phyloP scores from a whole-genome alignment of 1,140 invertebrate species.

The Asobara japonica region DNA sequence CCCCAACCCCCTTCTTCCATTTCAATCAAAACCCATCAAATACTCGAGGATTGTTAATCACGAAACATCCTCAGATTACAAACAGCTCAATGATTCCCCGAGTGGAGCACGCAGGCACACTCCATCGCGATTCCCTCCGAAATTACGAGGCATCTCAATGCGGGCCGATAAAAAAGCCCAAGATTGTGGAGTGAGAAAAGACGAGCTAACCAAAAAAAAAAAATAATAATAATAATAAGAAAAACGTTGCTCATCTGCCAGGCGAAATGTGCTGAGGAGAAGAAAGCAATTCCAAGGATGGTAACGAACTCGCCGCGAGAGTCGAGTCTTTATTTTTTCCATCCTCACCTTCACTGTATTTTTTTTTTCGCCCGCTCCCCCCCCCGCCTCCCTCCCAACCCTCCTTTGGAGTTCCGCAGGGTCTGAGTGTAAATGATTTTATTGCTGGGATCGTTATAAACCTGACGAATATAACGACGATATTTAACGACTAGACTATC shows the following conservation, averaged over 20 bases:
- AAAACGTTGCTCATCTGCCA: conserved; percentile 9
- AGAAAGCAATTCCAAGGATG: conserved; percentile 44
- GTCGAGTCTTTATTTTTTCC: not conserved
- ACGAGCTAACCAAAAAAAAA: not conserved
- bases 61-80: not conserved
- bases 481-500: conserved; percentile 39
- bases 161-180: not conserved
- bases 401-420: not conserved
- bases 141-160: conserved; percentile 14
- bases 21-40: not conserved
- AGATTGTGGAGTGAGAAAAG: conserved; percentile 12
- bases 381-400: not conserved
- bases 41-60: not conserved
- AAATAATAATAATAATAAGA: not conserved
- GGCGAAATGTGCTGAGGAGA: conserved; percentile 18
- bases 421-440: conserved; percentile 47
- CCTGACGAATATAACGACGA: conserved; percentile 20
- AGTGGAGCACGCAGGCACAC: not conserved
- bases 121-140: not conserved
- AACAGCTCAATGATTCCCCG: not conserved
- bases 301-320: conserved; percentile 35
- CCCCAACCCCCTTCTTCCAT: too few relatives aligned
- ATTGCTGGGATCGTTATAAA: conserved; percentile 37
- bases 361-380: not conserved
- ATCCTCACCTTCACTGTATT: not conserved